Percentiles rank a stretch among this genome's conserved stretches.
These are phyloP conservation scores for Denticeps clupeoides DNA, from an alignment of 2,797 vertebrate genomes.

Conservation along the genomic window DNA sequence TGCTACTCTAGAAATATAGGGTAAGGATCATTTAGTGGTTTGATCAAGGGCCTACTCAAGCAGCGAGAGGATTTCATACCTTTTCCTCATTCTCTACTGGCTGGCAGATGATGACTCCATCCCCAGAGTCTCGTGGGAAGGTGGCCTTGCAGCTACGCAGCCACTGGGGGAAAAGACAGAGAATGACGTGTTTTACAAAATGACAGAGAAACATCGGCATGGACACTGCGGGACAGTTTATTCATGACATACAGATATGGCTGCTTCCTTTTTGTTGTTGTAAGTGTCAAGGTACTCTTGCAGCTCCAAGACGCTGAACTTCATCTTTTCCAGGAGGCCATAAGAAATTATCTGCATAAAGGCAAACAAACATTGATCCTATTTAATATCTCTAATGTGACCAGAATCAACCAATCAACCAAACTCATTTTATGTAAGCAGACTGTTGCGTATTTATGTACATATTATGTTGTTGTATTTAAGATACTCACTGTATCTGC, in stretches of 20 bases:
- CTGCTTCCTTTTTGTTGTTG: conserved; percentile 89
- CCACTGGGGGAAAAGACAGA: conserved; percentile 60
- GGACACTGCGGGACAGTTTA: too few relatives aligned
- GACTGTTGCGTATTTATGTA: too few relatives aligned
- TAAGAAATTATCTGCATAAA: conserved; percentile 77
- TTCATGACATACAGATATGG: conserved; percentile 63
- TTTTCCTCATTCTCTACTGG: conserved; percentile 82
- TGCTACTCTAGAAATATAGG: too few relatives aligned
- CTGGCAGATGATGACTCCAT: conserved; percentile 74
- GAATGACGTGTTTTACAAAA: background rate
- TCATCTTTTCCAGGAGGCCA: conserved; percentile 92
- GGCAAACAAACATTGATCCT: background rate
- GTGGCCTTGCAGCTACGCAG: conserved; percentile 83
- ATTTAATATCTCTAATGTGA: too few relatives aligned
- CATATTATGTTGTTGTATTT: background rate
- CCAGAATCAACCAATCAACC: too few relatives aligned
- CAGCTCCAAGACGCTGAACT: conserved; percentile 93
- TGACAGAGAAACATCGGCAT: background rate
- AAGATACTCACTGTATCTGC: conserved; percentile 84
- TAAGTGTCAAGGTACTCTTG: conserved; percentile 97
- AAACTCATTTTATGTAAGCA: too few relatives aligned
- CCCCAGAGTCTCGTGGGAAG: conserved; percentile 69
- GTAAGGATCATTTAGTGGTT: too few relatives aligned
- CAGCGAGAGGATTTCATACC: conserved; percentile 60
- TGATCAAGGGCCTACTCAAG: too few relatives aligned